phyloP scores from a whole-genome alignment of 2,113 vertebrate genomes.

The Periophthalmodon schlosseri region DNA sequence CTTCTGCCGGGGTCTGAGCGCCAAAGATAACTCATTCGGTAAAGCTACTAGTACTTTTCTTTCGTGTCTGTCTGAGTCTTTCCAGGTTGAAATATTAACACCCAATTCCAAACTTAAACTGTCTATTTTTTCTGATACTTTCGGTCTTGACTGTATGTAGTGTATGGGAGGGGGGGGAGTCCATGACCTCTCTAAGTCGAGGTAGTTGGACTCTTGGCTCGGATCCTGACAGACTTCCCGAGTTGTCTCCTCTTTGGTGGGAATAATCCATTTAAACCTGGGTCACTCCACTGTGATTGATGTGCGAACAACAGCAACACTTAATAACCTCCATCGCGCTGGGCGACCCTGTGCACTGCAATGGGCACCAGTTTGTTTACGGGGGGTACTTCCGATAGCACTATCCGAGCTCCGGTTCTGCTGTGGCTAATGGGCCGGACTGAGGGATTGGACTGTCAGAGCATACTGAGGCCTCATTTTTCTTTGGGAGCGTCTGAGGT shows the following conservation, averaged over 20 bases:
- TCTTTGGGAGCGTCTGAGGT: constrained; percentile 79
- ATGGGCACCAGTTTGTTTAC: constrained; percentile 83
- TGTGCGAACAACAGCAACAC: constrained; percentile 63
- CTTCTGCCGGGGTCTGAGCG: no score
- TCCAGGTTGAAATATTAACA: background rate
- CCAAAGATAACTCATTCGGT: no score
- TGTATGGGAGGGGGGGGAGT: constrained; percentile 14
- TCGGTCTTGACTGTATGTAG: background rate
- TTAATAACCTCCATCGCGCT: constrained; percentile 78
- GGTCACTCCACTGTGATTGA: constrained; percentile 71
- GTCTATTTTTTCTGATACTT: background rate
- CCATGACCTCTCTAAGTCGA: constrained; percentile 59
- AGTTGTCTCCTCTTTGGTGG: constrained; percentile 64
- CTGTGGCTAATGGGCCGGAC: constrained; percentile 80
- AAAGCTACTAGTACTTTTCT: no score
- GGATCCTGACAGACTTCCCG: constrained; percentile 68
- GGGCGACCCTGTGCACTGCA: constrained; percentile 57
- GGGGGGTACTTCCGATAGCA: constrained; percentile 80
- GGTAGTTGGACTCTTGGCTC: constrained; percentile 56
- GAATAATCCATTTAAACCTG: constrained; percentile 70
- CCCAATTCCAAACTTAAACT: background rate
- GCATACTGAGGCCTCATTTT: constrained; percentile 88
- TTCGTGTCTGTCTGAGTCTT: no score
- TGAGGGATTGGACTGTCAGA: constrained; percentile 94
- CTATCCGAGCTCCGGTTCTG: constrained; percentile 77